These are phyloP conservation scores for Mirza zaza DNA, from an alignment of 2,113 vertebrate genomes.

Conservation along the genomic window DNA sequence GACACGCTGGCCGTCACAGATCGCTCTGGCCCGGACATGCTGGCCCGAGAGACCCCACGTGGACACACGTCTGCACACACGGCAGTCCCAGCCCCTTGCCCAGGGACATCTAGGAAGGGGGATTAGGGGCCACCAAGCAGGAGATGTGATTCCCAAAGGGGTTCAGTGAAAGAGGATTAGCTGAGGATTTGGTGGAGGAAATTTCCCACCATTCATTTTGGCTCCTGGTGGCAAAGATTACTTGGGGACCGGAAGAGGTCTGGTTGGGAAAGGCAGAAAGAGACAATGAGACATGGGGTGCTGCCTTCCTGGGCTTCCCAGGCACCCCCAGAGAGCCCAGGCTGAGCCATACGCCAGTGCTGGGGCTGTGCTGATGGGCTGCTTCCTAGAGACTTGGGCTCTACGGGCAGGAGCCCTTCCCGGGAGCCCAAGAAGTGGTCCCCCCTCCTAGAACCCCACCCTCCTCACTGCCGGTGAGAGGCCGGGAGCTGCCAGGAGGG, in stretches of 20 bases:
- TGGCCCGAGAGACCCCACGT: background rate
- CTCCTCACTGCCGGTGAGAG: too few species aligned
- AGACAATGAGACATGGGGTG: background rate
- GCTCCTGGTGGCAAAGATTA: background rate
- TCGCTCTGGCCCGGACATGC: background rate
- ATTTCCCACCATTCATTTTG: slow-evolving; percentile 42
- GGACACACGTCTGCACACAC: background rate
- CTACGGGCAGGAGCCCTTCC: background rate
- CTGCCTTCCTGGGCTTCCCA: background rate
- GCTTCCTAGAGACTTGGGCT: background rate
- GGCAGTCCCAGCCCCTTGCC: background rate
- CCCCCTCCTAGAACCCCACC: too few species aligned
- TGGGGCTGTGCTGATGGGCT: rapidly evolving
- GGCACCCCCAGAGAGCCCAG: background rate
- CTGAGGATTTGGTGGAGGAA: slow-evolving; percentile 50
- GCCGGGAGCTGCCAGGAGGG: background rate
- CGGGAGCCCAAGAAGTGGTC: rapidly evolving
- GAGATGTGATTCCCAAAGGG: slow-evolving; percentile 56
- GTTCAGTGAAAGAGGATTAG: slow-evolving; percentile 44
- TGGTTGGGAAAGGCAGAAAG: background rate
- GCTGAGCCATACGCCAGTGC: rapidly evolving
- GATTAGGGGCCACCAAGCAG: slow-evolving; percentile 30
- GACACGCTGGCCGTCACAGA: background rate
- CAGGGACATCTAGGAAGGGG: background rate
- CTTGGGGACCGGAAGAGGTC: background rate